phyloP scores from a whole-genome alignment of 2,797 vertebrate genomes.

The Delichon dasypus region DNA sequence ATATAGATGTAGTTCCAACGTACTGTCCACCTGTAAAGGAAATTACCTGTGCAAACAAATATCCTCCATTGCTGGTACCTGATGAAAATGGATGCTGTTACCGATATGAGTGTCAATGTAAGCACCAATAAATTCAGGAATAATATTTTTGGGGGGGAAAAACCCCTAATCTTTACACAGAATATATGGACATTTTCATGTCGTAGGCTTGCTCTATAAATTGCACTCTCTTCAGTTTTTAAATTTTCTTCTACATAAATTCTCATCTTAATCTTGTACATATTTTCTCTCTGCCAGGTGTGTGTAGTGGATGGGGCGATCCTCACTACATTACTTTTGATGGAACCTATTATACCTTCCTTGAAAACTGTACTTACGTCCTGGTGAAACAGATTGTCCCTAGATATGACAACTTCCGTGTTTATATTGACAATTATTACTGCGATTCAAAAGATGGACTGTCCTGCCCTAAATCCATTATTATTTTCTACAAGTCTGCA shows the following conservation, averaged over 20 bases:
- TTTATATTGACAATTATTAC: slow-evolving; percentile 78
- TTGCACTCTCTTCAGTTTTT: not conserved
- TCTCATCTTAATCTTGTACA: not conserved
- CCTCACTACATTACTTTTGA: slow-evolving; percentile 83
- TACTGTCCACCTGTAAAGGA: slow-evolving; percentile 53
- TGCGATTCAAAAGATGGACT: slow-evolving; percentile 64
- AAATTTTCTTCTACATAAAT: not conserved
- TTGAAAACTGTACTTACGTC: slow-evolving; percentile 81
- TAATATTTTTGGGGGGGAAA: too few species aligned
- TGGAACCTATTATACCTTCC: slow-evolving; percentile 79
- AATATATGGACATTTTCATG: not conserved
- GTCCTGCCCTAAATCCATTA: slow-evolving; percentile 77
- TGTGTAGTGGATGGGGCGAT: slow-evolving; percentile 82
- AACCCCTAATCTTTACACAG: not conserved
- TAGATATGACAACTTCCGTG: slow-evolving; percentile 73
- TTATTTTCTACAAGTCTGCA: slow-evolving; percentile 72
- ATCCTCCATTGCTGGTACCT: slow-evolving; percentile 71
- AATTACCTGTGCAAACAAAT: slow-evolving; percentile 78
- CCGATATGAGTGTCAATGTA: slow-evolving; percentile 87
- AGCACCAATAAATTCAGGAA: slow-evolving; percentile 55
- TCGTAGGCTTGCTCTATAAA: not conserved
- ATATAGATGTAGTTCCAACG: slow-evolving; percentile 11
- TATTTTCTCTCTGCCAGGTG: slow-evolving; percentile 61
- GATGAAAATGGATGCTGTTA: slow-evolving; percentile 82
- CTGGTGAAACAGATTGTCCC: slow-evolving; percentile 78